Evolutionary conservation across 2,797 vertebrate genomes (phyloP), one percentile per base, ranked within the genome.

Genomic region (Tapera naevia): DNA sequence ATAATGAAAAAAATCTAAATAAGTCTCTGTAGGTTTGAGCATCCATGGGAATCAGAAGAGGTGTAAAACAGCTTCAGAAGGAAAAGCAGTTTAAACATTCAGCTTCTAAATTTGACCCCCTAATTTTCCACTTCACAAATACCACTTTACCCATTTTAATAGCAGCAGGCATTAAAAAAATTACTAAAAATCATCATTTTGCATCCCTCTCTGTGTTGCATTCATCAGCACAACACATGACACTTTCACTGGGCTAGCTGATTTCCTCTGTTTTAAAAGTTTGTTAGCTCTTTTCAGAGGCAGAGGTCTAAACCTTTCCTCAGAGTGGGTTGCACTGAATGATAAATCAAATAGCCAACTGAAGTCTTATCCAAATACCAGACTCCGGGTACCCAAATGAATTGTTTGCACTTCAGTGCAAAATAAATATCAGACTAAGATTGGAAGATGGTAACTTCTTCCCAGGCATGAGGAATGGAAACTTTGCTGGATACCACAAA

Each of bases 331-430:
- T 67, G 64, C 58, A 46, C 51, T 17, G 82, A 78, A 46, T 51
- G 76, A 62, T n/a, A 86, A 94, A 91, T 41, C 58, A 96, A 95
- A 94, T n/a, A 91, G 46, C 19, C 66, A 86, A 10, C 60, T 37
- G 23, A 91, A 94, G 84, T 82, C 80, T 73, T 91, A 53, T 56
- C 83, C 86, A 94, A 95, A 93, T 91, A 78, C 60, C 92, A 96
- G 61, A 39, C 16, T 11, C 17, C 51, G 53, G n/a, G n/a, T 25
- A 80, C 32, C 14, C 9, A 41, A 60, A 51, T 54, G 39, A 82
- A 82, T 9, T 87, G 50, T 89, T 94, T 91, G 73, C 72, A 66
- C 43, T 85, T 71, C 61, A 51, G 69, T 61, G 70, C 46, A 91
- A 94, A 90, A 88, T 79, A 95, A 95, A 90, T 84, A 92, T 54